Base-by-base conservation (phyloP, 2,113 vertebrate species). In the Eurystomus gularis region DNA sequence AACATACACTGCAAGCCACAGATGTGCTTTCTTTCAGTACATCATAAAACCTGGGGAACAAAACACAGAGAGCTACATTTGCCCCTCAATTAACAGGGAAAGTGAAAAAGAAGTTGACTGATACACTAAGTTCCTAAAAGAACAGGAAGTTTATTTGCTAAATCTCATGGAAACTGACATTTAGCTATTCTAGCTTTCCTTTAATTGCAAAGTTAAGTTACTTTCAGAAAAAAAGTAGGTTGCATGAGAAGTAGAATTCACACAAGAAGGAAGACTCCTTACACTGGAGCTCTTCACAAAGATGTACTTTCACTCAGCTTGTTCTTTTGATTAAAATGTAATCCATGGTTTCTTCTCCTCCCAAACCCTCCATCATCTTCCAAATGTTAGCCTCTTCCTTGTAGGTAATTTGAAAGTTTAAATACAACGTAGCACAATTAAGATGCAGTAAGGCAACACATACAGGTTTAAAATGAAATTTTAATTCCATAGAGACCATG, bases 331-430 rank as follows among this genome's bases (percentile, higher is more conserved):
- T 61, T 79, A 66, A 54, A 54, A 61, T 14, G 11, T 3, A 70
- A 82, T 24, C 40, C 4, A 24, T 20, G 2, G 2, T 68, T 81
- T 81, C 3, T 33, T n/a, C 20, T 3, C 0, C 0, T 13, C 8
- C 29, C 3, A 19, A 8, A 0, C 12, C 8, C 42, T 42, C 23
- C 3, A 11, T 5, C 46, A 44, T n/a, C 48, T 64, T 55, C 10
- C 54, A 92, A 39, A 65, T 13, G 12, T 68, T 49, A 75, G 40
- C 11, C 31, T 40, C 55, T 64, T 70, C 35, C 42, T 35, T 49
- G 18, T 11, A 71, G 25, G 15, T 46, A 35, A 25, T 37, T 60
- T 44, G 2, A 11, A 44, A 77, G 24, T 61, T 83, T 52, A 61
- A 86, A 40, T 26, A 33, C 25, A 57, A 7, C 4, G 1, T 23